These are phyloP conservation scores for Palloptera scutellata DNA, from an alignment of 2,888 invertebrate genomes.

Conservation along the genomic window DNA sequence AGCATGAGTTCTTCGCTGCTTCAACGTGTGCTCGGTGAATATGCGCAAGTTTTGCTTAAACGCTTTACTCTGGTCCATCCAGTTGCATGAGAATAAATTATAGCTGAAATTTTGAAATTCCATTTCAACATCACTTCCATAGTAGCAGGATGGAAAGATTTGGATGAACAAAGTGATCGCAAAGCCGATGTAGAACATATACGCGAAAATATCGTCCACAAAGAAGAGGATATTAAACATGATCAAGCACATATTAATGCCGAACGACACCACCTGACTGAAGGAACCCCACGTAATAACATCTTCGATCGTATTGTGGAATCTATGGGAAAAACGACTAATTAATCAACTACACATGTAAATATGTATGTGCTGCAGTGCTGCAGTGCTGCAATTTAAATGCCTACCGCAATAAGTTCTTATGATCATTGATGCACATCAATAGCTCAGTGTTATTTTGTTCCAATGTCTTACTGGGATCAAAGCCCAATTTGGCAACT, in stretches of 20 bases:
- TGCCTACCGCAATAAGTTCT: constrained; percentile 20
- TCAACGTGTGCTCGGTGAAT: constrained; percentile 21
- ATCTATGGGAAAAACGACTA: background rate
- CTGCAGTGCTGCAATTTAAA: no score
- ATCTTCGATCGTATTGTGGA: constrained; percentile 4
- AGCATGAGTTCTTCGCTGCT: background rate
- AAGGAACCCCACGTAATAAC: constrained; percentile 12
- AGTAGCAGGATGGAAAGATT: constrained; percentile 32
- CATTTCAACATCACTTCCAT: constrained; percentile 25
- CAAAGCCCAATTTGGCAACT: constrained; percentile 28
- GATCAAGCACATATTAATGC: constrained; percentile 23
- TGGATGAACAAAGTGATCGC: constrained; percentile 24
- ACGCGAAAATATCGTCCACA: constrained; percentile 10
- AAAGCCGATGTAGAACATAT: constrained; percentile 19
- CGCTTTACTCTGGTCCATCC: constrained; percentile 17
- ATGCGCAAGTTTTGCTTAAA: constrained; percentile 26
- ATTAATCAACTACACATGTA: background rate
- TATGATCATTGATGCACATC: constrained; percentile 32
- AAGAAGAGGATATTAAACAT: constrained; percentile 27
- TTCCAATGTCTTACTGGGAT: constrained; percentile 1
- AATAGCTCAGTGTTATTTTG: constrained; percentile 19
- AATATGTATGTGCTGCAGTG: background rate
- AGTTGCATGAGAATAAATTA: constrained; percentile 32
- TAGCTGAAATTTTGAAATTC: constrained; percentile 25
- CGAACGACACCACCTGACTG: constrained; percentile 8